These are phyloP conservation scores for Scophthalmus maximus DNA, from an alignment of 2,113 vertebrate genomes.

Conservation along the genomic window DNA sequence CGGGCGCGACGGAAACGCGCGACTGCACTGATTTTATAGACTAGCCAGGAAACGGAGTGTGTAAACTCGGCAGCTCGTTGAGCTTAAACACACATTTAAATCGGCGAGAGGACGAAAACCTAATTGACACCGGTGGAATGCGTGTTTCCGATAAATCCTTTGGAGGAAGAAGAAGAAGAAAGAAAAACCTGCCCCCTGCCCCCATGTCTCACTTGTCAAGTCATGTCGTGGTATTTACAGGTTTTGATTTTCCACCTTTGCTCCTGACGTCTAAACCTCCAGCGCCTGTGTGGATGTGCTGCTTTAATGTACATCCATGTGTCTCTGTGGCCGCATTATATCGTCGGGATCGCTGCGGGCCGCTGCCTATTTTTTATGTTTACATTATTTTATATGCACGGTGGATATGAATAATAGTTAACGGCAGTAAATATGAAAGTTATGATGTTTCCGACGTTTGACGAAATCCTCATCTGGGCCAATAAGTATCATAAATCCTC, in stretches of 20 bases:
- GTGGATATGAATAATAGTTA: background rate
- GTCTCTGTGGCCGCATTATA: conserved; percentile 13
- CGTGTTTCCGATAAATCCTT: conserved; percentile 72
- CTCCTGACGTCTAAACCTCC: conserved; percentile 41
- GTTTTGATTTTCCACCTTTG: conserved; percentile 68
- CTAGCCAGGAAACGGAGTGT: conserved; percentile 9
- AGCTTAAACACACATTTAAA: conserved; percentile 6
- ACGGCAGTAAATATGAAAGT: too few species aligned
- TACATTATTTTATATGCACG: background rate
- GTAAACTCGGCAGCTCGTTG: background rate
- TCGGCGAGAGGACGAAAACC: conserved; percentile 27
- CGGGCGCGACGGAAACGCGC: too few species aligned
- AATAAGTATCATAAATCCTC: background rate
- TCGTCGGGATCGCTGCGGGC: conserved; percentile 1
- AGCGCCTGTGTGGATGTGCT: conserved; percentile 8
- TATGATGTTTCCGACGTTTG: too few species aligned
- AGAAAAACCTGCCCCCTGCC: conserved; percentile 63
- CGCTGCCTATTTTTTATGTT: background rate
- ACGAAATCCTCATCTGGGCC: too few species aligned
- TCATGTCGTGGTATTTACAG: conserved; percentile 84
- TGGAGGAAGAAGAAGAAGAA: conserved; percentile 19
- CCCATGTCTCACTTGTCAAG: conserved; percentile 79
- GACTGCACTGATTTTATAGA: conserved; percentile 4
- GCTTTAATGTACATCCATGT: conserved; percentile 1
- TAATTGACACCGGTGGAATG: conserved; percentile 66